These are phyloP conservation scores for Dysmachus trigonus DNA, from an alignment of 2,888 invertebrate genomes.

Conservation along the genomic window DNA sequence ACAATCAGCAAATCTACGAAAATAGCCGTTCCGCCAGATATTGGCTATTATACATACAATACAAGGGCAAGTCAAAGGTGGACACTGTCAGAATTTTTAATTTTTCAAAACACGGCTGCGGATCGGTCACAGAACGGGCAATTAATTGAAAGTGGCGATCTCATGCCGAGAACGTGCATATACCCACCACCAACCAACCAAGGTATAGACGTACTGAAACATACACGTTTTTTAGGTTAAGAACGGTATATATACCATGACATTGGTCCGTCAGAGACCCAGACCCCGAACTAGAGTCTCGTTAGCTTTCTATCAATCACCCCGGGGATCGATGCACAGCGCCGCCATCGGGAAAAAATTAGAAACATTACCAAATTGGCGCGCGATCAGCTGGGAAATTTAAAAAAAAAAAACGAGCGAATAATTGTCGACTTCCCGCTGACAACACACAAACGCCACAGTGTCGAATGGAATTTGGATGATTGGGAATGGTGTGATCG, in stretches of 20 bases:
- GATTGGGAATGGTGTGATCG: neutral
- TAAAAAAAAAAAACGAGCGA: too few species aligned
- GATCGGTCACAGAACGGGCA: neutral
- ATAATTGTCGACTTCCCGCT: slow-evolving; percentile 3
- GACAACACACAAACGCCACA: neutral
- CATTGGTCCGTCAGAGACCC: neutral
- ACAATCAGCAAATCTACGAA: neutral
- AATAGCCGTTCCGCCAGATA: neutral
- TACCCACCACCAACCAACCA: neutral
- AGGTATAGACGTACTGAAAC: neutral
- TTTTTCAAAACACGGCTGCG: neutral
- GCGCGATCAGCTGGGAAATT: neutral
- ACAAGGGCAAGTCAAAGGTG: neutral
- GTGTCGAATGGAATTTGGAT: neutral
- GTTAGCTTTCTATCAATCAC: slow-evolving; percentile 21
- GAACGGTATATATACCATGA: slow-evolving; percentile 24
- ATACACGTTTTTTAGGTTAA: slow-evolving; percentile 38
- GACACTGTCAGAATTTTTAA: slow-evolving; percentile 15
- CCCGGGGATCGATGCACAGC: neutral
- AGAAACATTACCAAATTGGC: neutral
- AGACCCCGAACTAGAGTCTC: neutral
- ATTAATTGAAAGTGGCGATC: slow-evolving; percentile 15
- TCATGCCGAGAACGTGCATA: neutral
- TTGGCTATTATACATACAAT: neutral
- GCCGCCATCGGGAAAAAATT: neutral